These are phyloP conservation scores for Meles meles DNA, from an alignment of 2,113 vertebrate species.

Conservation along the genomic window DNA sequence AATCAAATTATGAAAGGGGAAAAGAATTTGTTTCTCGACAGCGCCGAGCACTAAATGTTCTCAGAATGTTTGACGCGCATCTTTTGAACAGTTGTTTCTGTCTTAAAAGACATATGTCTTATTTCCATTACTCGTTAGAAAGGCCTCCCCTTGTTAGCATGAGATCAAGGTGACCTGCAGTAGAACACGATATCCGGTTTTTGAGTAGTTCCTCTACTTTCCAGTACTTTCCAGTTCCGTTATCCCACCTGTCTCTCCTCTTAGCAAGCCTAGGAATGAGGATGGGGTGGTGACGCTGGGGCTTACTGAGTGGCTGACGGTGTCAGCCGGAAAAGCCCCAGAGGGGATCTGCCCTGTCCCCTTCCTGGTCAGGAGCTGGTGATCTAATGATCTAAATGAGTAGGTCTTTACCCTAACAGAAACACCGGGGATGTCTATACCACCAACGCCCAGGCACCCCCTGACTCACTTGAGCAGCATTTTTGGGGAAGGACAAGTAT, in stretches of 20 bases:
- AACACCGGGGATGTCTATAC: background rate
- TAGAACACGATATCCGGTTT: background rate
- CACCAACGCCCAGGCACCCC: too few species aligned
- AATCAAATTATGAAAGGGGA: conserved; percentile 5
- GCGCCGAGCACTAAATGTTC: background rate
- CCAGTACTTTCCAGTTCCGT: background rate
- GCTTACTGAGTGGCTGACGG: background rate
- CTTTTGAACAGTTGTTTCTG: background rate
- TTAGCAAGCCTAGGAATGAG: background rate
- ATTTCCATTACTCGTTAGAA: background rate
- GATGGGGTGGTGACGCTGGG: rapidly evolving
- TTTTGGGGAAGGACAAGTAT: too few species aligned
- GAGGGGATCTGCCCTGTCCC: background rate
- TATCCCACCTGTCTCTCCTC: background rate
- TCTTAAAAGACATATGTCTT: background rate
- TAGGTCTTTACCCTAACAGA: background rate
- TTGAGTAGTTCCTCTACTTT: background rate
- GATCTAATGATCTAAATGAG: background rate
- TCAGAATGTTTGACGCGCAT: background rate
- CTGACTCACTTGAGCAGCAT: background rate
- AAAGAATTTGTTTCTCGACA: background rate
- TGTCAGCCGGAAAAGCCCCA: background rate
- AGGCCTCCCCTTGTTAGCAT: background rate
- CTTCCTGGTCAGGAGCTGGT: background rate
- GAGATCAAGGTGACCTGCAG: background rate